A percentile compares a stretch with the other conserved stretches of the same genome.
phyloP scores from a whole-genome alignment of 2,113 vertebrate genomes.

The Tychaedon coryphoeus region DNA sequence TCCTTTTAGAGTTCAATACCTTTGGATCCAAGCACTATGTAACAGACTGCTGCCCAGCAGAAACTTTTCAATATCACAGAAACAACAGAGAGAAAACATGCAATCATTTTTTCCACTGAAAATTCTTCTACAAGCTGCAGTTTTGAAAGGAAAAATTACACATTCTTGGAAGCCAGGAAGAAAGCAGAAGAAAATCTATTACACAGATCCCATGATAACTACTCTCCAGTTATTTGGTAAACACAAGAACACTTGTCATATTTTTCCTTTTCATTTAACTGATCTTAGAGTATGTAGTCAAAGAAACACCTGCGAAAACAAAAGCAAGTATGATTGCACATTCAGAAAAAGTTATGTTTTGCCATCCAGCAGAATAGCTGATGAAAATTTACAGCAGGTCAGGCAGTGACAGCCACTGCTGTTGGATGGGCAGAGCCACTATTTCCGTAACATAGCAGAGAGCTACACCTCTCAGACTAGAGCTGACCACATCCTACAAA shows the following conservation, averaged over 20 bases:
- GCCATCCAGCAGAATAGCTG: neutral
- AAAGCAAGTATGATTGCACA: slow-evolving; percentile 28
- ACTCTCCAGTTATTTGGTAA: neutral
- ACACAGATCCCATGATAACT: neutral
- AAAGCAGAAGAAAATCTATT: neutral
- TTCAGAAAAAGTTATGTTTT: neutral
- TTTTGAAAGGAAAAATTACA: neutral
- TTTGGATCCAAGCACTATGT: neutral
- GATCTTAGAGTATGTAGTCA: neutral
- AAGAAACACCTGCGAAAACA: slow-evolving; percentile 51
- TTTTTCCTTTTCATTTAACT: neutral
- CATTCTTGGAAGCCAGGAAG: neutral
- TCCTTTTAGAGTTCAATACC: neutral
- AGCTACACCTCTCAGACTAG: neutral
- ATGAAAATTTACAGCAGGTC: neutral
- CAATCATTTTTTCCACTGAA: neutral
- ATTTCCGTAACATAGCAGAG: neutral
- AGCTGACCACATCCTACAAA: neutral
- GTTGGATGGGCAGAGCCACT: neutral
- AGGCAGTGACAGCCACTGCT: neutral
- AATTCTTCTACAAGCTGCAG: neutral
- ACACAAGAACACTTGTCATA: neutral
- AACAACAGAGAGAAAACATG: neutral
- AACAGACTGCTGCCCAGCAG: neutral
- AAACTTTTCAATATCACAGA: neutral